Evolutionary conservation across 1,140 invertebrate genomes (phyloP).

Genomic region (Anagrus nilaparvatae): DNA sequence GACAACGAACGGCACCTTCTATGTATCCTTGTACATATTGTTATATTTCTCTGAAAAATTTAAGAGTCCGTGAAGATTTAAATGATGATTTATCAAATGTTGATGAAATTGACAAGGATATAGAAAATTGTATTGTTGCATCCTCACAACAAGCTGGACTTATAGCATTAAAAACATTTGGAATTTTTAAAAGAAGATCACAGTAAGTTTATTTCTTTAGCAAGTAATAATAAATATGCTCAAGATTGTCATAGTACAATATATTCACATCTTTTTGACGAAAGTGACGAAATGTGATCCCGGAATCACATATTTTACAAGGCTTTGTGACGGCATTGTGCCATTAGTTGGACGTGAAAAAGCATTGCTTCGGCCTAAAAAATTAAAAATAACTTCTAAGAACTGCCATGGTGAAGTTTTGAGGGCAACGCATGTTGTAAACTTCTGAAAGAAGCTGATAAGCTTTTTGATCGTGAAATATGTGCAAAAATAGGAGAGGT

Average conservation of each 20-base stretch:
- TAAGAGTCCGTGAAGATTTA: background rate
- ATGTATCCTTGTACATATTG: constrained; percentile 3
- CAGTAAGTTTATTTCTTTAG: background rate
- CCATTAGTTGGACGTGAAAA: background rate
- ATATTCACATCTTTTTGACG: background rate
- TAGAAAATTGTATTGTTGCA: no score
- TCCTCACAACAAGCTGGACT: no score
- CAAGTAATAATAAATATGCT: background rate
- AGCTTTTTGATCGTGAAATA: background rate
- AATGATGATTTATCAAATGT: background rate
- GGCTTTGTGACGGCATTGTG: background rate
- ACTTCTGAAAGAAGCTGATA: background rate
- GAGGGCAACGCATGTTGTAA: background rate
- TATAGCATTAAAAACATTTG: background rate
- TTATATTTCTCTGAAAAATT: background rate
- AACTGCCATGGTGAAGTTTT: background rate
- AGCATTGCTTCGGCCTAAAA: background rate
- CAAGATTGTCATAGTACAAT: background rate
- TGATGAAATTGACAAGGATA: no score
- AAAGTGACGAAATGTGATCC: background rate
- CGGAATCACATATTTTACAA: background rate
- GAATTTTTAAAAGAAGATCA: background rate
- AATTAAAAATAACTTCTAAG: background rate
- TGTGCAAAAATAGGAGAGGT: background rate
- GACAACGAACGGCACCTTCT: constrained; percentile 2